Conservation (phyloP, 2,113 vertebrate species). For the Laticauda laticaudata region DNA sequence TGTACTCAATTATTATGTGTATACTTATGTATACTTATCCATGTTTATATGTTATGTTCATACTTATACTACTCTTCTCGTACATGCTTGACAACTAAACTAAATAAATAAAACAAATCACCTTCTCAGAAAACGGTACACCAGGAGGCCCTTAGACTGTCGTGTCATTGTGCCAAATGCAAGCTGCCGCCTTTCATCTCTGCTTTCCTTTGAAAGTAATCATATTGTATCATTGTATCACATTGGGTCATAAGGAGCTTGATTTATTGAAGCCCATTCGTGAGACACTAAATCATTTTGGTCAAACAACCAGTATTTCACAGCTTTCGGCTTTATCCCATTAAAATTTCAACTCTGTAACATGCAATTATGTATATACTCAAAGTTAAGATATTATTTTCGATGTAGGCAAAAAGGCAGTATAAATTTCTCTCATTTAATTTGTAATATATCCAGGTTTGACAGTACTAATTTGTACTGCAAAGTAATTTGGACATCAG, state of each 20-base stretch:
- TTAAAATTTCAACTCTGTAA: conserved; percentile 46
- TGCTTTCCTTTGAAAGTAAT: conserved; percentile 14
- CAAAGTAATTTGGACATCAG: conserved; percentile 49
- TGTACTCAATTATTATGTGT: no score
- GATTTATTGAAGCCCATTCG: conserved; percentile 19
- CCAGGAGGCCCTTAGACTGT: background rate
- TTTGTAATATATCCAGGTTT: conserved; percentile 57
- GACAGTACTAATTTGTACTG: conserved; percentile 43
- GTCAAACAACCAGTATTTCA: conserved; percentile 14
- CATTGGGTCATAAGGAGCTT: conserved; percentile 11
- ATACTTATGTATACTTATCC: no score
- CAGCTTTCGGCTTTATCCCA: conserved; percentile 32
- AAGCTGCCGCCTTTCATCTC: background rate
- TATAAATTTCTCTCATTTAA: conserved; percentile 51
- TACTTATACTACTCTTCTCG: no score
- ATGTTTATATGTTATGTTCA: no score
- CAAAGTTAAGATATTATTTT: conserved; percentile 38
- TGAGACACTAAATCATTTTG: conserved; percentile 13
- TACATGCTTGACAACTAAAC: no score
- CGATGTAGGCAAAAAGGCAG: conserved; percentile 28
- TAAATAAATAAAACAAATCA: background rate
- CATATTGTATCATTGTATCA: conserved; percentile 28
- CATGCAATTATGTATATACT: conserved; percentile 43
- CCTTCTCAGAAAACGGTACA: background rate
- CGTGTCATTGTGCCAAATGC: background rate